These are phyloP conservation scores for Pantala flavescens DNA, from an alignment of 1,140 invertebrate genomes.

Conservation along the genomic window DNA sequence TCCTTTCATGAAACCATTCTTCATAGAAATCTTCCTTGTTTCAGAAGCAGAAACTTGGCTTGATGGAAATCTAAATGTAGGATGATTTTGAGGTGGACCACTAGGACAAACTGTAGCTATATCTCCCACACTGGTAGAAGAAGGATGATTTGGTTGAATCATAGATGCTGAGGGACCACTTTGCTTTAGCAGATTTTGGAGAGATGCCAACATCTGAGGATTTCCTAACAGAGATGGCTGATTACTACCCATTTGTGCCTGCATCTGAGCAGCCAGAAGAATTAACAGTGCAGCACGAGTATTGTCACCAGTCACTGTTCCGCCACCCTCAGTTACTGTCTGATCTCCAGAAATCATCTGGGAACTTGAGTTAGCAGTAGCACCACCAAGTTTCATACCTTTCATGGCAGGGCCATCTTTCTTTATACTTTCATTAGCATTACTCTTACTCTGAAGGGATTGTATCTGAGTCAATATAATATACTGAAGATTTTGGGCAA, in stretches of 20 bases:
- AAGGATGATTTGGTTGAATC: background rate
- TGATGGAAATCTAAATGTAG: background rate
- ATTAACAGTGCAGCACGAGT: constrained; percentile 25
- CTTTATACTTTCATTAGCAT: constrained; percentile 23
- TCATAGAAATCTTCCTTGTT: background rate
- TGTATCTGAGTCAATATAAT: constrained; percentile 38
- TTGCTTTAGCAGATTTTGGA: constrained; percentile 29
- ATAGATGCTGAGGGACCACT: constrained; percentile 8
- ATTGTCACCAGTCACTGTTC: constrained; percentile 14
- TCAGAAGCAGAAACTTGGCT: background rate
- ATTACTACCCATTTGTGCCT: constrained; percentile 23
- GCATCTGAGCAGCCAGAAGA: constrained; percentile 31
- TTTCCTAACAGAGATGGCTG: constrained; percentile 27
- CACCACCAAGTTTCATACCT: background rate
- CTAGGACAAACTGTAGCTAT: background rate
- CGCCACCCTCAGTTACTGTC: background rate
- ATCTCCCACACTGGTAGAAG: constrained; percentile 1
- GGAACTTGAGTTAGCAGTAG: background rate
- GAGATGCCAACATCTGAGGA: constrained; percentile 28
- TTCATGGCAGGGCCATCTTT: background rate
- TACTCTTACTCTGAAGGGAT: constrained; percentile 26
- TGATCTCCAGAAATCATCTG: background rate
- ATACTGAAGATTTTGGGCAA: constrained; percentile 41
- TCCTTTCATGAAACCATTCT: constrained; percentile 19
- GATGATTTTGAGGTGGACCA: background rate